These are phyloP conservation scores for Parapristionchus giblindavisi DNA, from an alignment of 2,888 invertebrate genomes.

Conservation along the genomic window DNA sequence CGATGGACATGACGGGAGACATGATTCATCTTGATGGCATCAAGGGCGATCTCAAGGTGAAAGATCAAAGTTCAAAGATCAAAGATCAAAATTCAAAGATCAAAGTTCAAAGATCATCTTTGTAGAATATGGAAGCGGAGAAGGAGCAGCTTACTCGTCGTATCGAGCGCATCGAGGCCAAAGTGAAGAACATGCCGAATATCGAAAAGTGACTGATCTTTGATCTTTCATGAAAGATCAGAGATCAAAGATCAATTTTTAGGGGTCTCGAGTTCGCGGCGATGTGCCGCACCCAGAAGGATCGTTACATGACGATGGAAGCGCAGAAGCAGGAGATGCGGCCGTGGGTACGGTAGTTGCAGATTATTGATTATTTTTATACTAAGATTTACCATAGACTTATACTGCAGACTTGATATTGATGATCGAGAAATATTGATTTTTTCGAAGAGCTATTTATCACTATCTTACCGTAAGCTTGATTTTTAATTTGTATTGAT, in stretches of 20 bases:
- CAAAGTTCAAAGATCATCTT: constrained; percentile 11
- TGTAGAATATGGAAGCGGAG: constrained; percentile 76
- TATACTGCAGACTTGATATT: no score
- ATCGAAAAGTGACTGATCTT: constrained; percentile 50
- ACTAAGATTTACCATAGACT: no score
- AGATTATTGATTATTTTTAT: not conserved
- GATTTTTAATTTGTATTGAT: constrained; percentile 37
- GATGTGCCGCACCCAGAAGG: constrained; percentile 75
- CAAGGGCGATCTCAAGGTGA: constrained; percentile 80
- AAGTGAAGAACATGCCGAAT: constrained; percentile 56
- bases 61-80: not conserved
- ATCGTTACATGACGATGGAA: constrained; percentile 75
- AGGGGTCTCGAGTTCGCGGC: constrained; percentile 70
- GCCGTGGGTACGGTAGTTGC: constrained; percentile 62
- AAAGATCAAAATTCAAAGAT: not conserved
- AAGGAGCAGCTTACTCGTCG: constrained; percentile 80
- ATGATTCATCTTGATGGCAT: constrained; percentile 82
- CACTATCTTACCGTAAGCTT: not conserved
- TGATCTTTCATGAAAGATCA: not conserved
- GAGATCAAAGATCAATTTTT: not conserved
- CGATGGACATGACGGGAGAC: constrained; percentile 66
- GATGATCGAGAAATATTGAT: no score
- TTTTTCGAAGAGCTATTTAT: no score
- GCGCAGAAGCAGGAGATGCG: constrained; percentile 76
- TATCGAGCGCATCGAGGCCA: constrained; percentile 74